phyloP scores from a whole-genome alignment of 2,888 invertebrate genomes.

The Luffia ferchaultella region DNA sequence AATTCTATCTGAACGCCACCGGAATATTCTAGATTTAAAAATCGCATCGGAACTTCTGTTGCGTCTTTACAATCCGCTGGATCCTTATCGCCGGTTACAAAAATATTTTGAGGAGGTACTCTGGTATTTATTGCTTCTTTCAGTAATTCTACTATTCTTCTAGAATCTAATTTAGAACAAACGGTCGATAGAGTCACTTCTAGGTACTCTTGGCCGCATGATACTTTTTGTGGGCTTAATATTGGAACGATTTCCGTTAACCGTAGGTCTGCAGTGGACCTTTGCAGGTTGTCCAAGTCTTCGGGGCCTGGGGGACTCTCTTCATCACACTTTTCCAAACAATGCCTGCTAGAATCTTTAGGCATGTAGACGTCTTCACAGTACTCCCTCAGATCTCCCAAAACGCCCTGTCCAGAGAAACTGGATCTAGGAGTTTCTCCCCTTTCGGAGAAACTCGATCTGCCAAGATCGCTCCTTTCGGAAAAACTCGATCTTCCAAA shows the following conservation, averaged over 20 bases:
- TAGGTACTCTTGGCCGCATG: conserved; percentile 56
- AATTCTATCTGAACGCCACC: conserved; percentile 88
- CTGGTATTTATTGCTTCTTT: conserved; percentile 82
- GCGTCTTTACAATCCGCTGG: conserved; percentile 22
- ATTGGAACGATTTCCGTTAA: conserved; percentile 36
- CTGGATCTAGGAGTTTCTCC: conserved; percentile 56
- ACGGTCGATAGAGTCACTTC: conserved; percentile 83
- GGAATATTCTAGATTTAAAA: conserved; percentile 76
- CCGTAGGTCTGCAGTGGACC: conserved; percentile 52
- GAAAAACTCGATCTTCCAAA: conserved; percentile 54
- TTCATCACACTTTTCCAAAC: conserved; percentile 39
- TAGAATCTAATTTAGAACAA: conserved; percentile 81
- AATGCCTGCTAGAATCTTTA: conserved; percentile 34
- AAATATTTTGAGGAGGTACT: conserved; percentile 72
- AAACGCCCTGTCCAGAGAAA: conserved; percentile 48
- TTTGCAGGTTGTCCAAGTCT: conserved; percentile 47
- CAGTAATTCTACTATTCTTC: conserved; percentile 80
- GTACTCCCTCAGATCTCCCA: conserved; percentile 53
- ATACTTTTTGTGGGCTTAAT: conserved; percentile 46
- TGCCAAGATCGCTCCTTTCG: conserved; percentile 62
- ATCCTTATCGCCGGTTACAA: conserved; percentile 48
- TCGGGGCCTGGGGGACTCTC: conserved; percentile 25
- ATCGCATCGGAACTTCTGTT: conserved; percentile 53
- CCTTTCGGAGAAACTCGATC: conserved; percentile 50
- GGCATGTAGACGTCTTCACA: conserved; percentile 48